A percentile compares a stretch with the other conserved stretches of the same genome.
phyloP scores from a whole-genome alignment of 2,113 vertebrate genomes.

The Grantiella picta region DNA sequence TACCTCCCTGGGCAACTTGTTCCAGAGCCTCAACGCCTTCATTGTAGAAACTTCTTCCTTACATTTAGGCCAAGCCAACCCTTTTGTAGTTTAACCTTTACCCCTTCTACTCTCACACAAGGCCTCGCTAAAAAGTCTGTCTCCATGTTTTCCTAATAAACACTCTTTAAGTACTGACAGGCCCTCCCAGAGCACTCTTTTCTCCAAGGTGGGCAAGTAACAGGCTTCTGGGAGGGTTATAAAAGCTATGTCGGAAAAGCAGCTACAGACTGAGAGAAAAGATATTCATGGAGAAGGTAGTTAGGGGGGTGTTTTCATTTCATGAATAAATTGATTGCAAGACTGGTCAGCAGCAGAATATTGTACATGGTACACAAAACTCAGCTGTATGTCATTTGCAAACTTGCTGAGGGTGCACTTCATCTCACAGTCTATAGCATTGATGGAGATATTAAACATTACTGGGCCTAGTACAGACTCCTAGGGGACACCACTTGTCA shows the following conservation, averaged over 20 bases:
- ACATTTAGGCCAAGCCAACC: neutral
- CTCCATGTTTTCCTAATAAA: neutral
- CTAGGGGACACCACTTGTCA: rapidly evolving
- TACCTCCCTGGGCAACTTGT: neutral
- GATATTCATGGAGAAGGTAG: too few species aligned
- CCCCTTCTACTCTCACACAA: neutral
- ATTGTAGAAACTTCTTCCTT: neutral
- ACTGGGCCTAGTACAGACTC: neutral
- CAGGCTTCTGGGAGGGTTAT: too few species aligned
- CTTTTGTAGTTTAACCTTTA: neutral
- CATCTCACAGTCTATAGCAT: neutral
- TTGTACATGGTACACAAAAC: too few species aligned
- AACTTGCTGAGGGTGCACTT: neutral
- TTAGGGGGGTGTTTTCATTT: too few species aligned
- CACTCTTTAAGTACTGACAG: neutral
- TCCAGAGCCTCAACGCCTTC: neutral
- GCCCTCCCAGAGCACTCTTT: neutral
- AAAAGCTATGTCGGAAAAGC: too few species aligned
- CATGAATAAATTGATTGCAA: too few species aligned
- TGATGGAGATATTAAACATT: neutral
- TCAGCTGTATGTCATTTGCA: neutral
- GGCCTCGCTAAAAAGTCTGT: neutral
- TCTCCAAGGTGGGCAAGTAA: neutral
- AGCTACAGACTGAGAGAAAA: too few species aligned
- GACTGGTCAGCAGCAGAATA: too few species aligned